These are phyloP conservation scores for Zalophus californianus DNA, from an alignment of 2,797 vertebrate species.

Conservation along the genomic window DNA sequence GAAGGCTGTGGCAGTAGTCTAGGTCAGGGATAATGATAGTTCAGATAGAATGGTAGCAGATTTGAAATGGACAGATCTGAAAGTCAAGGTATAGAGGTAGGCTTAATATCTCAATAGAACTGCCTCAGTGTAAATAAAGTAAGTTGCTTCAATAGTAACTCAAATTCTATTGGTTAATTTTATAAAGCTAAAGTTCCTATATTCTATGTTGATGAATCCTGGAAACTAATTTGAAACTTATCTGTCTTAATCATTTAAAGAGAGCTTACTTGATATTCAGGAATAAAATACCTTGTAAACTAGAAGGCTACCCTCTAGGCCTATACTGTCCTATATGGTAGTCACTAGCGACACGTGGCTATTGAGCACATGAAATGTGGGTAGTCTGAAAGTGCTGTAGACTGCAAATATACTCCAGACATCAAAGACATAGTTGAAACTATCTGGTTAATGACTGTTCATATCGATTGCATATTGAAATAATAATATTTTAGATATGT, in stretches of 20 bases:
- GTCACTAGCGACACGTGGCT: background rate
- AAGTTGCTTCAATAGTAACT: background rate
- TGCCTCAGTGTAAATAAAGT: background rate
- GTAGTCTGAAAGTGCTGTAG: background rate
- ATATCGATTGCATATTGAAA: background rate
- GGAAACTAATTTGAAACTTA: conserved; percentile 31
- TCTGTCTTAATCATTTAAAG: conserved; percentile 40
- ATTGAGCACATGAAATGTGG: background rate
- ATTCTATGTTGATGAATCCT: background rate
- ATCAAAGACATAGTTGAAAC: conserved; percentile 20
- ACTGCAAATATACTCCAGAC: background rate
- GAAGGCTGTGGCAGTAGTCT: background rate
- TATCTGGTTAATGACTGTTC: conserved; percentile 7
- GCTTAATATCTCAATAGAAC: background rate
- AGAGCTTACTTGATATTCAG: background rate
- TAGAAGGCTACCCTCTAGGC: background rate
- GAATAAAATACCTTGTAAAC: conserved; percentile 44
- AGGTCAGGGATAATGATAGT: background rate
- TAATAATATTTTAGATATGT: background rate
- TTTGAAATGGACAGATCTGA: background rate
- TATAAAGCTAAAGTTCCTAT: background rate
- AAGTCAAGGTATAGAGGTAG: background rate
- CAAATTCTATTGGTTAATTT: background rate
- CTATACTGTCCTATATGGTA: background rate
- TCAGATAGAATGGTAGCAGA: background rate